These are phyloP conservation scores for Akabosia matsudoensis DNA, from an alignment of 1,140 invertebrate genomes.

Conservation along the genomic window DNA sequence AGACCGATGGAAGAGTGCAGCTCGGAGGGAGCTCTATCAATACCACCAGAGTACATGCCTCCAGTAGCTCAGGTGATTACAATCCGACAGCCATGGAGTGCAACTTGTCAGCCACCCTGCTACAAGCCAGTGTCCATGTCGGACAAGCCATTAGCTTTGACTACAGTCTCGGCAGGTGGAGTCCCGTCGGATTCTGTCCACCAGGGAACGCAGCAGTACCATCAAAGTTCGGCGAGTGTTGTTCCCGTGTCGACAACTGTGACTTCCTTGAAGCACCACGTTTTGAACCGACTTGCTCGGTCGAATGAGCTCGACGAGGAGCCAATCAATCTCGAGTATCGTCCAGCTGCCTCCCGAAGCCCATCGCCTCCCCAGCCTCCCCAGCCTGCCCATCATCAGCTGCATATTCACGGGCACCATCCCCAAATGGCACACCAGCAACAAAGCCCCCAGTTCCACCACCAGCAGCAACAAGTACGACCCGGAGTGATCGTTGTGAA, in stretches of 20 bases:
- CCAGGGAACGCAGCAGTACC: neutral
- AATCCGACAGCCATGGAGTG: constrained; percentile 2
- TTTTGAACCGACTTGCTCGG: constrained; percentile 30
- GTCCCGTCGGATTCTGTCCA: neutral
- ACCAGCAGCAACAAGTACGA: constrained; percentile 63
- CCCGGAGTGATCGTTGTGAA: constrained; percentile 84
- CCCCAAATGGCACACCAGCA: constrained; percentile 56
- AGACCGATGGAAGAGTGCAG: constrained; percentile 41
- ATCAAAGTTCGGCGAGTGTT: neutral
- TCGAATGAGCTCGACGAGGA: constrained; percentile 37
- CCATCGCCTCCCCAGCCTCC: neutral
- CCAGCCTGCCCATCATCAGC: constrained; percentile 52
- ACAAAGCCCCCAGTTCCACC: neutral
- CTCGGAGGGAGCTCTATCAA: constrained; percentile 33
- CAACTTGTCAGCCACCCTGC: constrained; percentile 9
- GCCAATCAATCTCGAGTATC: constrained; percentile 46
- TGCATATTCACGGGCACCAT: constrained; percentile 62
- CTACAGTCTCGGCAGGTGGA: constrained; percentile 58
- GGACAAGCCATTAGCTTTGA: constrained; percentile 71
- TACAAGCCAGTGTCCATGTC: constrained; percentile 46
- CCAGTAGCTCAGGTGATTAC: neutral
- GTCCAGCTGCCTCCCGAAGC: constrained; percentile 32
- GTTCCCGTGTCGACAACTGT: constrained; percentile 37
- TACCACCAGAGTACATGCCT: constrained; percentile 32
- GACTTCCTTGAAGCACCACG: constrained; percentile 45